These are phyloP conservation scores for Eupithecia vulgata DNA, from an alignment of 2,888 invertebrate genomes.

Conservation along the genomic window DNA sequence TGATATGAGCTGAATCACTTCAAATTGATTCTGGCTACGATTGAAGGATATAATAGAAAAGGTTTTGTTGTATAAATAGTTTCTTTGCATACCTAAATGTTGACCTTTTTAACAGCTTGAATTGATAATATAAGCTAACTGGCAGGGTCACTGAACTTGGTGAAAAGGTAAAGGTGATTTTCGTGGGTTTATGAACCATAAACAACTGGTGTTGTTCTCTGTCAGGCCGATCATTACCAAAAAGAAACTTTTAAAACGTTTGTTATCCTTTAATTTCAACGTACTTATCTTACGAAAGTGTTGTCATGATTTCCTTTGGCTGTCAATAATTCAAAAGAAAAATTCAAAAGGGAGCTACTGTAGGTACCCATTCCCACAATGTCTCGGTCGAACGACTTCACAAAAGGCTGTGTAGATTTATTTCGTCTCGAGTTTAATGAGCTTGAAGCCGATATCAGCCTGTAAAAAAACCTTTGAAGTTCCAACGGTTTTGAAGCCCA, in stretches of 20 bases:
- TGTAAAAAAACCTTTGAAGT: conserved; percentile 29
- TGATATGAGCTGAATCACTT: conserved; percentile 45
- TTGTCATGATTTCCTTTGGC: neutral
- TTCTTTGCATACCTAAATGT: conserved; percentile 2
- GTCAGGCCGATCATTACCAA: neutral
- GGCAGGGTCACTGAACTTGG: neutral
- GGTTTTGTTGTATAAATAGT: conserved; percentile 17
- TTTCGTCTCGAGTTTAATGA: conserved; percentile 21
- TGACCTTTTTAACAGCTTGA: neutral
- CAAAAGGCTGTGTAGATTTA: conserved; percentile 15
- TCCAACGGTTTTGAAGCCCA: conserved; percentile 33
- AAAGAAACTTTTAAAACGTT: neutral
- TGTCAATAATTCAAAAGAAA: neutral
- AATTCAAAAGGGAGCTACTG: neutral
- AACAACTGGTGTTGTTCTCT: neutral
- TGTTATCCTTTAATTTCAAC: neutral
- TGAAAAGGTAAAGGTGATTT: neutral
- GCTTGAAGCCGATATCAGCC: conserved; percentile 25
- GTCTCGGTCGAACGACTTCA: conserved; percentile 8
- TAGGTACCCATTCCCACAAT: neutral
- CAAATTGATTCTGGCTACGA: conserved; percentile 23
- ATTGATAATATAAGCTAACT: neutral
- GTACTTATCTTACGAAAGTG: neutral
- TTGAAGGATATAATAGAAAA: conserved; percentile 20
- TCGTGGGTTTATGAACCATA: conserved; percentile 1